phyloP scores from a whole-genome alignment of 2,113 vertebrate species.

The Sphyrna mokarran region DNA sequence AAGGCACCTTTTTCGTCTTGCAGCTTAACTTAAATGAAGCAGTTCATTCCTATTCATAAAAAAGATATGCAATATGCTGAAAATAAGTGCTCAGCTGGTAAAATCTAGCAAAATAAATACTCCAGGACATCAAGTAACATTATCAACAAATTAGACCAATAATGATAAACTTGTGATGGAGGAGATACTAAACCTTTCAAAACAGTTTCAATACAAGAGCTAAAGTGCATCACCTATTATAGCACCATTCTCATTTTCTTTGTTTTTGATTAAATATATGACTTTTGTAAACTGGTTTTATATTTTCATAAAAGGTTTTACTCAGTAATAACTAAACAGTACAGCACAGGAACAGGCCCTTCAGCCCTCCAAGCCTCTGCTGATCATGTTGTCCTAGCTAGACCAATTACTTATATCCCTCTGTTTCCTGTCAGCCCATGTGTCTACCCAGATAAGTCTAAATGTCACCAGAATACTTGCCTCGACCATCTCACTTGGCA shows the following conservation, averaged over 20 bases:
- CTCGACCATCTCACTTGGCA: too few relatives aligned
- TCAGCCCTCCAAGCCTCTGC: too few relatives aligned
- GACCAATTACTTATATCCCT: too few relatives aligned
- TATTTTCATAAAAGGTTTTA: not conserved
- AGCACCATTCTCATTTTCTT: too few relatives aligned
- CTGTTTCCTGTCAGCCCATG: too few relatives aligned
- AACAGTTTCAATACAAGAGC: not conserved
- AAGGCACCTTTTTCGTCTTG: not conserved
- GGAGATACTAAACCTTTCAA: not conserved
- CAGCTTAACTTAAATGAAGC: not conserved
- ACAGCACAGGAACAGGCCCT: too few relatives aligned
- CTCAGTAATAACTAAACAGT: not conserved
- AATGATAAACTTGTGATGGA: not conserved
- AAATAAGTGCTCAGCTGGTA: not conserved
- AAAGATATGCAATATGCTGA: not conserved
- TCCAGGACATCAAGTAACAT: too few relatives aligned
- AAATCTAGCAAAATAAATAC: not conserved
- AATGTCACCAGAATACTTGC: too few relatives aligned
- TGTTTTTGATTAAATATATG: too few relatives aligned
- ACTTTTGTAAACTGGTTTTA: not conserved
- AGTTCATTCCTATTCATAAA: not conserved
- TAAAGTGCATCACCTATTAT: not conserved
- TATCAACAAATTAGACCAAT: not conserved
- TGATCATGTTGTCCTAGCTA: too few relatives aligned
- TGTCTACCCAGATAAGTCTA: too few relatives aligned